Conservation (phyloP, 2,113 vertebrate genomes). For the Cyanoliseus patagonus region DNA sequence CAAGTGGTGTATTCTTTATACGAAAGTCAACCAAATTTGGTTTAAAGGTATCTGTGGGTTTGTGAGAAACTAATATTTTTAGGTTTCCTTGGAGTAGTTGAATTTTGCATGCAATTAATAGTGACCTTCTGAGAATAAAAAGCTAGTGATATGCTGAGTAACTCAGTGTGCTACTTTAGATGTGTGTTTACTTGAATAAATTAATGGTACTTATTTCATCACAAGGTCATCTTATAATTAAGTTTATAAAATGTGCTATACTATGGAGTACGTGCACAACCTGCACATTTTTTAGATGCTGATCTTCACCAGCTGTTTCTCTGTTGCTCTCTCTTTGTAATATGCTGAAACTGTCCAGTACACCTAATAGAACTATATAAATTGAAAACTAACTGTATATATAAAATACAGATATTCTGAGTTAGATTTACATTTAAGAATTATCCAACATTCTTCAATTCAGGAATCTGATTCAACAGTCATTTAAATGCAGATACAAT, state of each 20-base stretch:
- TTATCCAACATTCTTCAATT: conserved; percentile 30
- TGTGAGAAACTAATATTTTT: conserved; percentile 22
- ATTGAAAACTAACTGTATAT: conserved; percentile 26
- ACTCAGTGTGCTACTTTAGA: conserved; percentile 16
- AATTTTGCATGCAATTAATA: conserved; percentile 49
- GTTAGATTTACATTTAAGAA: conserved; percentile 39
- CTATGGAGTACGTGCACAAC: background rate
- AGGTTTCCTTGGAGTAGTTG: conserved; percentile 16
- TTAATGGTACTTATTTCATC: conserved; percentile 64
- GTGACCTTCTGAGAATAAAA: conserved; percentile 44
- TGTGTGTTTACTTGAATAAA: conserved; percentile 58
- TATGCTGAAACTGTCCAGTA: background rate
- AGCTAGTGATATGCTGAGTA: conserved; percentile 1
- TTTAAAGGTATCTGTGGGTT: background rate
- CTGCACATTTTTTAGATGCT: conserved; percentile 24
- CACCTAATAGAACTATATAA: conserved; percentile 6
- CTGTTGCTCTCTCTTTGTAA: conserved; percentile 38
- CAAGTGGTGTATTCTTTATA: background rate
- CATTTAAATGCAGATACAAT: conserved; percentile 33
- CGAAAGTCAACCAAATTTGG: background rate
- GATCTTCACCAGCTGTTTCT: conserved; percentile 47
- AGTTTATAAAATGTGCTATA: conserved; percentile 34
- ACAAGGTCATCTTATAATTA: conserved; percentile 32
- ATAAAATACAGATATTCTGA: conserved; percentile 54
- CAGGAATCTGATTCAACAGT: conserved; percentile 40